Percentiles rank a stretch among this genome's conserved stretches.
These are phyloP conservation scores for Vollenhovia emeryi DNA, from an alignment of 1,140 invertebrate species.

Conservation along the genomic window DNA sequence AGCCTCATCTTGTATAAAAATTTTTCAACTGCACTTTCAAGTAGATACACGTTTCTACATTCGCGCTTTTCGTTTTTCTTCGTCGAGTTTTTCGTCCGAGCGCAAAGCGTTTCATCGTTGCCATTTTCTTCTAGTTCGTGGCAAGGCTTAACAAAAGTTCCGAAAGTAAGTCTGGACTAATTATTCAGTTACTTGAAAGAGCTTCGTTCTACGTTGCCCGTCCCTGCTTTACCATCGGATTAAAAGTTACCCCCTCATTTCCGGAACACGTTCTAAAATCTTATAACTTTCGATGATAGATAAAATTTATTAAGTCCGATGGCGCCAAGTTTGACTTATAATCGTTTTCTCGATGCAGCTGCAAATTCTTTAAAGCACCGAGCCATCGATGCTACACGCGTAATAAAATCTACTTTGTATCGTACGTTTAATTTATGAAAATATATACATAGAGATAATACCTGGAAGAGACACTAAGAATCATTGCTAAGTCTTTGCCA, in stretches of 20 bases:
- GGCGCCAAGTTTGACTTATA: conserved; percentile 25
- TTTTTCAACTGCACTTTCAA: conserved; percentile 7
- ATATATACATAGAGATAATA: neutral
- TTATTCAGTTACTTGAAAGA: conserved; percentile 55
- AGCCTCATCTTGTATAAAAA: neutral
- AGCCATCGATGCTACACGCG: neutral
- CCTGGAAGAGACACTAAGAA: neutral
- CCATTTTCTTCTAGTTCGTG: conserved; percentile 43
- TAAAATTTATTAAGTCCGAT: conserved; percentile 50
- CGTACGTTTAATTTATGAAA: neutral
- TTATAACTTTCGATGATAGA: conserved; percentile 51
- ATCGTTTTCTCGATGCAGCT: conserved; percentile 18
- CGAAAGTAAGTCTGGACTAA: conserved; percentile 49
- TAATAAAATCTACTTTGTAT: conserved; percentile 4
- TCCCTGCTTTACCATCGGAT: conserved; percentile 30
- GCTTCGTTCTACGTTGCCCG: conserved; percentile 27
- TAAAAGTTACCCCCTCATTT: conserved; percentile 48
- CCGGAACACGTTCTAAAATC: conserved; percentile 33
- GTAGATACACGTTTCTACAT: conserved; percentile 11
- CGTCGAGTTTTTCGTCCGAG: conserved; percentile 9
- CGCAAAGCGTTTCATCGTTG: conserved; percentile 28
- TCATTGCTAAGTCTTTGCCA: neutral
- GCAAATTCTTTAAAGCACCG: conserved; percentile 23
- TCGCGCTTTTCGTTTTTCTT: conserved; percentile 27
- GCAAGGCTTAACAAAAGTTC: conserved; percentile 53